Evolutionary conservation across 2,888 invertebrate species (phyloP).

Genomic region (Himalopsyche kuldschensis): DNA sequence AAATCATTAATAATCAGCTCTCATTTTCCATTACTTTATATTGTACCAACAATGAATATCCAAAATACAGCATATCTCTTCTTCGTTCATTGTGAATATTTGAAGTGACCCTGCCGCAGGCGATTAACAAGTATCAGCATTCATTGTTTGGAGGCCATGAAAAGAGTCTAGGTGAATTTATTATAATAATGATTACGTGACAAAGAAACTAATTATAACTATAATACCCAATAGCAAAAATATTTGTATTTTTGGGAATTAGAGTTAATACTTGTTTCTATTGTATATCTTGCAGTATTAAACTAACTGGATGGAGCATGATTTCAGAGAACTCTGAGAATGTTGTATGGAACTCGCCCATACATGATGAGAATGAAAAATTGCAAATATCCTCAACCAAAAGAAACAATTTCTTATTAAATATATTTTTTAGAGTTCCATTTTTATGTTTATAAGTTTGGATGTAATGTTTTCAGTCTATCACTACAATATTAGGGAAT

Average conservation of each 20-base stretch:
- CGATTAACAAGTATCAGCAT: no score
- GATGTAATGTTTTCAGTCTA: background rate
- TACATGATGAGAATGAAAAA: background rate
- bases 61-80: background rate
- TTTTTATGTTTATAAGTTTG: background rate
- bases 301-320: background rate
- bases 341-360: background rate
- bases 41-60: background rate
- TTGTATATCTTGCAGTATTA: background rate
- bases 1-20: background rate
- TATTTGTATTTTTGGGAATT: background rate
- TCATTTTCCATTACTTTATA: background rate
- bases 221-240: no score
- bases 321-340: background rate
- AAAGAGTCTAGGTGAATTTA: no score
- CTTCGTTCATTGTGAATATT: background rate
- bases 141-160: no score
- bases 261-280: background rate
- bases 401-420: background rate
- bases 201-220: no score
- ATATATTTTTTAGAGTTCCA: background rate
- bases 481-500: background rate
- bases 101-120: no score
- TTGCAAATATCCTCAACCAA: background rate
- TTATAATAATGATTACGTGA: no score